These are phyloP conservation scores for Sinocyclocheilus anophthalmus DNA, from an alignment of 2,113 vertebrate genomes.

Conservation along the genomic window DNA sequence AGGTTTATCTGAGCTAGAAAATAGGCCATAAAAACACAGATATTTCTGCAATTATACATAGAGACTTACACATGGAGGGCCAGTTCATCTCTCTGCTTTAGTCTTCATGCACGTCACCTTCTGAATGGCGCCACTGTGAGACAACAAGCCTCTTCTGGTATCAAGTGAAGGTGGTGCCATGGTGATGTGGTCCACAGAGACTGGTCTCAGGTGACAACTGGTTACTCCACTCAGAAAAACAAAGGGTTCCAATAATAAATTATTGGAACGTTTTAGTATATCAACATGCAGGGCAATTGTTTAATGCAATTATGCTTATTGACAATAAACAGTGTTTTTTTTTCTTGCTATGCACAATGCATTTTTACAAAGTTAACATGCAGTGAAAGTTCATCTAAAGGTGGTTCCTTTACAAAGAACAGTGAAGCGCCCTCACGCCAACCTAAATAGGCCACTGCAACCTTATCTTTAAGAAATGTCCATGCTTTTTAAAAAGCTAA, in stretches of 20 bases:
- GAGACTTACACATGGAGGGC: conserved; percentile 15
- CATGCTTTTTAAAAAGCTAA: not conserved
- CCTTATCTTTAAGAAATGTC: not conserved
- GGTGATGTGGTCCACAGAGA: conserved; percentile 47
- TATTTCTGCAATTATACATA: not conserved
- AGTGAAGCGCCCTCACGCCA: too few species aligned
- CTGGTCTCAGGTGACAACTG: conserved; percentile 52
- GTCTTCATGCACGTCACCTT: not conserved
- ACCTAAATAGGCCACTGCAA: not conserved
- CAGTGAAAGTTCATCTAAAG: not conserved
- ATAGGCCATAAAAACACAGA: not conserved
- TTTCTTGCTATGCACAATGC: not conserved
- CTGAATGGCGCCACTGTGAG: conserved; percentile 32
- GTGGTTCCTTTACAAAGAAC: not conserved
- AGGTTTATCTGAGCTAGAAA: not conserved
- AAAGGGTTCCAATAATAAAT: conserved; percentile 28
- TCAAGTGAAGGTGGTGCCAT: conserved; percentile 43
- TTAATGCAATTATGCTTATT: not conserved
- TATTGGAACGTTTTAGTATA: not conserved
- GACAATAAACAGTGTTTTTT: not conserved
- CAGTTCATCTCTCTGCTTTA: not conserved
- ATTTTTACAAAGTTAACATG: not conserved
- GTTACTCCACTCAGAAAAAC: conserved; percentile 46
- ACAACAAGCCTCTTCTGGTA: conserved; percentile 14
- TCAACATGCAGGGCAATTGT: not conserved